phyloP scores from a whole-genome alignment of 1,140 invertebrate species.

The Neuroterus valhalla region DNA sequence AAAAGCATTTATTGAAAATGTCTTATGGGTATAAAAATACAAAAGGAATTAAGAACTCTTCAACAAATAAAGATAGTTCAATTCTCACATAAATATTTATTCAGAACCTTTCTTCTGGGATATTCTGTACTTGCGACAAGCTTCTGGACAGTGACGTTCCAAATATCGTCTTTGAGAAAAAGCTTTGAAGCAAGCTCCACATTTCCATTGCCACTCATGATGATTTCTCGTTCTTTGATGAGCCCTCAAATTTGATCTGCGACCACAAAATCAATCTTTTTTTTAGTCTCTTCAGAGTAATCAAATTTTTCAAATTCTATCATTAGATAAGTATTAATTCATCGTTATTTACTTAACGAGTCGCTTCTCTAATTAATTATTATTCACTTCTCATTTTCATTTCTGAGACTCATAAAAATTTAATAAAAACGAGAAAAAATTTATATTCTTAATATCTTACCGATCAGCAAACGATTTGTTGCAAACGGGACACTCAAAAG shows the following conservation, averaged over 20 bases:
- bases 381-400: too few species aligned
- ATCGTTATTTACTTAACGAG: too few species aligned
- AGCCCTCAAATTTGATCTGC: conserved; percentile 81
- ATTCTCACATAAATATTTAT: neutral
- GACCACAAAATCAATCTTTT: neutral
- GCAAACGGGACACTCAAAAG: conserved; percentile 82
- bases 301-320: too few species aligned
- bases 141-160: conserved; percentile 82
- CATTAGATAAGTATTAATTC: too few species aligned
- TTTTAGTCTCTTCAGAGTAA: too few species aligned
- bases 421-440: neutral
- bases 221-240: conserved; percentile 83
- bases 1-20: too few species aligned
- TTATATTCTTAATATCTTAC: conserved; percentile 62
- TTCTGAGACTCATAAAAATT: neutral
- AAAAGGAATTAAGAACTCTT: too few species aligned
- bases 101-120: conserved; percentile 63
- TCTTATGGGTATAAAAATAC: too few species aligned
- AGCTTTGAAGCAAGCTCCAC: conserved; percentile 80
- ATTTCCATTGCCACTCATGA: conserved; percentile 82
- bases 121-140: conserved; percentile 79
- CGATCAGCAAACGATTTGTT: conserved; percentile 85
- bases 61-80: too few species aligned
- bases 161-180: conserved; percentile 85
- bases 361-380: too few species aligned